A percentile compares a stretch with the other conserved stretches of the same genome.
Conservation (phyloP, 2,888 invertebrate species). For the Allacma fusca region DNA sequence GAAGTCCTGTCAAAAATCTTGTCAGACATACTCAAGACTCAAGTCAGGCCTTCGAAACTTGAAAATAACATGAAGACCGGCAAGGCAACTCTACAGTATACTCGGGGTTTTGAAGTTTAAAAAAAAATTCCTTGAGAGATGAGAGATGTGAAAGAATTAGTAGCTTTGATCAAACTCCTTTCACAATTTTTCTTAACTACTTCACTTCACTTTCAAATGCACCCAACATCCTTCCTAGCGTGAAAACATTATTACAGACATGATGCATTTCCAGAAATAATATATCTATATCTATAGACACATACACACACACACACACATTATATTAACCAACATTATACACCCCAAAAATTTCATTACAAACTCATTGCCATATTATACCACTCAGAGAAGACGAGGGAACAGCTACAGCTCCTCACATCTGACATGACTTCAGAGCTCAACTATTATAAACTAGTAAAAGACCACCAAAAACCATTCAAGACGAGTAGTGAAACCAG, state of each 20-base stretch:
- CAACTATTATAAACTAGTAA: neutral
- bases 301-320: no score
- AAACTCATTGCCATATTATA: no score
- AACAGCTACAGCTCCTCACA: no score
- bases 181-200: neutral
- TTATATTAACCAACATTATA: no score
- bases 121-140: neutral
- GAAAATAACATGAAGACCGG: slow-evolving; percentile 8
- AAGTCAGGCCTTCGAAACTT: neutral
- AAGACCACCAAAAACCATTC: neutral
- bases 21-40: slow-evolving; percentile 24
- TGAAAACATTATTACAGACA: no score
- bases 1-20: slow-evolving; percentile 17
- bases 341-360: no score
- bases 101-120: no score
- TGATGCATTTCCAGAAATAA: no score
- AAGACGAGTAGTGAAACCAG: slow-evolving; percentile 15
- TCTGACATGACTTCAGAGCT: neutral
- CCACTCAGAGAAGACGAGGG: no score
- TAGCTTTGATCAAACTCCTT: neutral
- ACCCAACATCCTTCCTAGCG: no score
- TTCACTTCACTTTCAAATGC: neutral
- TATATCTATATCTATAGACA: no score
- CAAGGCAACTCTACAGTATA: neutral
- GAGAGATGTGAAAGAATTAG: slow-evolving; percentile 3